phyloP scores from a whole-genome alignment of 2,888 invertebrate genomes.

The Mythimna ferrago region DNA sequence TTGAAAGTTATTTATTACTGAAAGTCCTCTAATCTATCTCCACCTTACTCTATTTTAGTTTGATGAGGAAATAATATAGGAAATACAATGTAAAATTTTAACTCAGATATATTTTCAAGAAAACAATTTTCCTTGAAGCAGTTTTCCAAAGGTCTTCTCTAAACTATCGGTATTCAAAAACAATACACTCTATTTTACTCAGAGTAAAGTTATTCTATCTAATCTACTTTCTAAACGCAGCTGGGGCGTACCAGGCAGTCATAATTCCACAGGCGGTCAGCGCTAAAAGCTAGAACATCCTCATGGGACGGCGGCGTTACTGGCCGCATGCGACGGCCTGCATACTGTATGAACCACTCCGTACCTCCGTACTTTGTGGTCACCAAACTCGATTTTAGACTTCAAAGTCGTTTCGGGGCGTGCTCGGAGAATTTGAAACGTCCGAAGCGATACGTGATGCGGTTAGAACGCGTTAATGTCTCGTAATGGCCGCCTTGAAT shows the following conservation, averaged over 20 bases:
- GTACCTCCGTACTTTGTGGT: conserved; percentile 81
- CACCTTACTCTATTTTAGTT: no score
- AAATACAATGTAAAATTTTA: neutral
- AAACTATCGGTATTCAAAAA: conserved; percentile 50
- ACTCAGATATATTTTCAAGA: neutral
- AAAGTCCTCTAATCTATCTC: neutral
- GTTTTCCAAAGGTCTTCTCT: neutral
- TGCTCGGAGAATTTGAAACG: conserved; percentile 66
- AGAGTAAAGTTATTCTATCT: conserved; percentile 62
- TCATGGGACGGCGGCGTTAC: conserved; percentile 71
- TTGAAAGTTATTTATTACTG: neutral
- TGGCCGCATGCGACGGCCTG: conserved; percentile 75
- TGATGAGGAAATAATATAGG: neutral
- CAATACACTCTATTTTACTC: conserved; percentile 61
- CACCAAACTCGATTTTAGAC: conserved; percentile 89
- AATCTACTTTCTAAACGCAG: conserved; percentile 69
- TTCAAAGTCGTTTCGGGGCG: conserved; percentile 83
- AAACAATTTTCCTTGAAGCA: neutral
- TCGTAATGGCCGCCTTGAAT: conserved; percentile 59
- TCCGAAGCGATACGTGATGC: conserved; percentile 68
- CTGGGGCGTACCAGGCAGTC: conserved; percentile 72
- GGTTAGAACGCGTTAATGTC: conserved; percentile 61
- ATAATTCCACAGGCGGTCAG: conserved; percentile 78
- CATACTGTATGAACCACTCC: conserved; percentile 85
- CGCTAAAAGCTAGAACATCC: conserved; percentile 80